A percentile compares a stretch with the other conserved stretches of the same genome.
Conservation (phyloP, 2,888 invertebrate genomes). For the Xylota segnis region DNA sequence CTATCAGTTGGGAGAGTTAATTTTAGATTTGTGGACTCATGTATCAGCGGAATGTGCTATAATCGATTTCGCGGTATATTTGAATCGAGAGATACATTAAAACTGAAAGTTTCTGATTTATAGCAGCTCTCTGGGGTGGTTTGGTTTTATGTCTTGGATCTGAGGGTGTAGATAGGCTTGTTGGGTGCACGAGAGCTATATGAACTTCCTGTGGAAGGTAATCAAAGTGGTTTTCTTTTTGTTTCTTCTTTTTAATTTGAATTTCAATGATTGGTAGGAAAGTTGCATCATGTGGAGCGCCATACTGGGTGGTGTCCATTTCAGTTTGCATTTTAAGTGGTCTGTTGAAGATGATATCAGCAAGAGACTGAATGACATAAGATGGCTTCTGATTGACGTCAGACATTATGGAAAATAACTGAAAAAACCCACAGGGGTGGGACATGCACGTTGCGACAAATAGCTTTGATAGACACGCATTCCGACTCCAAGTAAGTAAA, state of each 20-base stretch:
- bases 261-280: background rate
- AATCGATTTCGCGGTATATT: slow-evolving; percentile 1
- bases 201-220: background rate
- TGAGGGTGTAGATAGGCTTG: slow-evolving; percentile 3
- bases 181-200: background rate
- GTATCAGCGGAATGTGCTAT: background rate
- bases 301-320: background rate
- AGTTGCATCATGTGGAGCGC: background rate
- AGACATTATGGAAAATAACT: too few species aligned
- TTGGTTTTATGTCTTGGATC: slow-evolving; percentile 11
- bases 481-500: too few species aligned
- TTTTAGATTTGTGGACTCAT: slow-evolving; percentile 30
- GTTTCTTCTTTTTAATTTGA: background rate
- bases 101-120: slow-evolving; percentile 8
- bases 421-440: too few species aligned
- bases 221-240: background rate
- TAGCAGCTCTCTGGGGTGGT: background rate
- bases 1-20: slow-evolving; percentile 28
- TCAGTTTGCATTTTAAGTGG: slow-evolving; percentile 1
- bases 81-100: slow-evolving; percentile 8
- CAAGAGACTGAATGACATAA: too few species aligned
- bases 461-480: too few species aligned
- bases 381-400: too few species aligned
- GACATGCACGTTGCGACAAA: too few species aligned
- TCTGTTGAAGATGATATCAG: background rate